Evolutionary conservation across 2,113 vertebrate genomes (phyloP).

Genomic region (Copsychus sechellarum): DNA sequence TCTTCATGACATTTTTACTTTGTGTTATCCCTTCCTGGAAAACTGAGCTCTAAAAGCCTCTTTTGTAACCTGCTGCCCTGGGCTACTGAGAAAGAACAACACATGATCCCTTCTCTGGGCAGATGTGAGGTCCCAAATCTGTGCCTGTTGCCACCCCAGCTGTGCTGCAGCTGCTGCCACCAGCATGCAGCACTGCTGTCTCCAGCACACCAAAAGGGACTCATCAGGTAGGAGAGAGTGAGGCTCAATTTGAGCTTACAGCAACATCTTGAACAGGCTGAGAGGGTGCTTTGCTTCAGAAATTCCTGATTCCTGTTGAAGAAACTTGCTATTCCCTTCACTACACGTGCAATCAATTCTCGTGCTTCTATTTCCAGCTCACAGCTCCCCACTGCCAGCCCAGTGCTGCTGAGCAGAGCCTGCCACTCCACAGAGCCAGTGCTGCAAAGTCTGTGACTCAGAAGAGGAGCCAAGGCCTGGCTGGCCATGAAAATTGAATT

Average conservation of each 20-base stretch:
- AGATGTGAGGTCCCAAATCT: background rate
- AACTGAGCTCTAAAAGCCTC: conserved; percentile 5
- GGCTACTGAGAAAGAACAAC: background rate
- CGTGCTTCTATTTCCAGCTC: background rate
- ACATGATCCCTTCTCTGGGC: background rate
- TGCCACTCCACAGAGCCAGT: background rate
- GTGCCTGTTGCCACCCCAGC: background rate
- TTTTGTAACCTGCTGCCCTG: background rate
- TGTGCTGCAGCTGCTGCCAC: background rate
- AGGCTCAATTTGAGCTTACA: background rate
- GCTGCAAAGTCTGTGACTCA: background rate
- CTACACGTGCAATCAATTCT: background rate
- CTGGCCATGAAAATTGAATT: background rate
- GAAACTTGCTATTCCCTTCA: background rate
- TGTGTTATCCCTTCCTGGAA: background rate
- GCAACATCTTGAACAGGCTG: background rate
- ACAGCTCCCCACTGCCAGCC: background rate
- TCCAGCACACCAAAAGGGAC: background rate
- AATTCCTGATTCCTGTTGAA: background rate
- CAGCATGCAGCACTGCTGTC: background rate
- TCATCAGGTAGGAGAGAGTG: accelerated
- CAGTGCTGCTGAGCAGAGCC: background rate
- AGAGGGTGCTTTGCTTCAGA: background rate
- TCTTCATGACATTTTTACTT: background rate
- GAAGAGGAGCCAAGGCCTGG: background rate